Conservation (phyloP, 2,113 vertebrate genomes). For the Mugil cephalus region DNA sequence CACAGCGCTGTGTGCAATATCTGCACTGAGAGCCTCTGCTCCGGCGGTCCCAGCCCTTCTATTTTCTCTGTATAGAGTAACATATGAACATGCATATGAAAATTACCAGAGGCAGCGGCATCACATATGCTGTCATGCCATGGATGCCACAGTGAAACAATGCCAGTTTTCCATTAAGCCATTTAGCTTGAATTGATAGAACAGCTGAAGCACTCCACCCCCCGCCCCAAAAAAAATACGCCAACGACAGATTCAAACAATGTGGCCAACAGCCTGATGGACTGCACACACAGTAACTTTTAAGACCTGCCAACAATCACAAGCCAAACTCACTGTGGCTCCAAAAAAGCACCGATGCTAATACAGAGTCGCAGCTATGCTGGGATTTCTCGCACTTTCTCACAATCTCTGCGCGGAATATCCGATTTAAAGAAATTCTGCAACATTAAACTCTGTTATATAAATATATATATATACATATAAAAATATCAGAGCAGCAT, state of each 20-base stretch:
- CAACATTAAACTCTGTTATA: not conserved
- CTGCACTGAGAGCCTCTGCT: constrained; percentile 83
- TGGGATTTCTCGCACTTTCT: constrained; percentile 2
- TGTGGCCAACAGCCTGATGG: constrained; percentile 73
- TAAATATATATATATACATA: no score
- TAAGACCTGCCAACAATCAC: constrained; percentile 75
- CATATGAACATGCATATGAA: constrained; percentile 84
- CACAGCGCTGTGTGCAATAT: constrained; percentile 84
- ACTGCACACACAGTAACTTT: constrained; percentile 66
- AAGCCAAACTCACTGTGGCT: constrained; percentile 39
- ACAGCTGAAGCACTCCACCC: constrained; percentile 70
- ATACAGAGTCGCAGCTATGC: constrained; percentile 7
- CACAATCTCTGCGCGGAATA: not conserved
- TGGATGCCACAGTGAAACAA: constrained; percentile 71
- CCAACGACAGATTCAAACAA: constrained; percentile 76
- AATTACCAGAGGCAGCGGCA: constrained; percentile 76
- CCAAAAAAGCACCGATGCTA: constrained; percentile 32
- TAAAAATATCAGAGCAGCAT: constrained; percentile 8
- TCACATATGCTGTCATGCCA: constrained; percentile 80
- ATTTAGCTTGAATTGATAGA: constrained; percentile 67
- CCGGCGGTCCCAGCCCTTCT: constrained; percentile 74
- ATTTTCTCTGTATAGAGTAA: constrained; percentile 74
- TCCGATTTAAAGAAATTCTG: not conserved
- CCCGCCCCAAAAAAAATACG: constrained; percentile 56
- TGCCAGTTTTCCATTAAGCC: constrained; percentile 77